Conservation (phyloP, 2,113 vertebrate species). For the Megaptera novaeangliae region DNA sequence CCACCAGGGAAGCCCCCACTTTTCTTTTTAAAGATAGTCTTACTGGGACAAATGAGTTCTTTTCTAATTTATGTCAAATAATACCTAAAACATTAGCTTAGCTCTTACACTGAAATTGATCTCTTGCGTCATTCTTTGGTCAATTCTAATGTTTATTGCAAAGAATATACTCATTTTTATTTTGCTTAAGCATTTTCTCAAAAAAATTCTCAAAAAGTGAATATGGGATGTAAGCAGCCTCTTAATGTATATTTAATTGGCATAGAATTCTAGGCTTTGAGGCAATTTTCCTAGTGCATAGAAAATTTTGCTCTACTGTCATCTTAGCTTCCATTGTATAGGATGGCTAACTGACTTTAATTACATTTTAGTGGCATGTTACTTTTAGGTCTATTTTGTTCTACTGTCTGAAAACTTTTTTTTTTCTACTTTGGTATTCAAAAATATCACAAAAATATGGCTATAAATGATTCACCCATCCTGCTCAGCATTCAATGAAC, state of each 20-base stretch:
- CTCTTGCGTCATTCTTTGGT: not conserved
- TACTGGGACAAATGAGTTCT: not conserved
- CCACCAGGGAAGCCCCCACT: too few species aligned
- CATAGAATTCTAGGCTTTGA: not conserved
- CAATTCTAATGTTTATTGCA: not conserved
- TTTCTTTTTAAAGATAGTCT: too few species aligned
- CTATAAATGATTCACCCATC: not conserved
- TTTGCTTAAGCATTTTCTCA: not conserved
- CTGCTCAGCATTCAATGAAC: not conserved
- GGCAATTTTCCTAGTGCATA: fast-evolving
- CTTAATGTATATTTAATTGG: not conserved
- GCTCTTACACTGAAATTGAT: not conserved
- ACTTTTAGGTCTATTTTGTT: not conserved
- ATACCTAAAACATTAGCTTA: not conserved
- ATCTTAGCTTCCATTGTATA: not conserved
- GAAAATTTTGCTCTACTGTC: not conserved
- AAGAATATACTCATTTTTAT: not conserved
- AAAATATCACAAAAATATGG: not conserved
- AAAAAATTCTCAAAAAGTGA: not conserved
- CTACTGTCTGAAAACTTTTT: not conserved
- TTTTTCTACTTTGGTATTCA: not conserved
- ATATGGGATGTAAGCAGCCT: not conserved
- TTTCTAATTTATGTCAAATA: not conserved
- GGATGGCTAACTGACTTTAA: not conserved
- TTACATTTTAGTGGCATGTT: not conserved